Conservation (phyloP, 1,140 invertebrate species). For the Sesamia nonagrioides region DNA sequence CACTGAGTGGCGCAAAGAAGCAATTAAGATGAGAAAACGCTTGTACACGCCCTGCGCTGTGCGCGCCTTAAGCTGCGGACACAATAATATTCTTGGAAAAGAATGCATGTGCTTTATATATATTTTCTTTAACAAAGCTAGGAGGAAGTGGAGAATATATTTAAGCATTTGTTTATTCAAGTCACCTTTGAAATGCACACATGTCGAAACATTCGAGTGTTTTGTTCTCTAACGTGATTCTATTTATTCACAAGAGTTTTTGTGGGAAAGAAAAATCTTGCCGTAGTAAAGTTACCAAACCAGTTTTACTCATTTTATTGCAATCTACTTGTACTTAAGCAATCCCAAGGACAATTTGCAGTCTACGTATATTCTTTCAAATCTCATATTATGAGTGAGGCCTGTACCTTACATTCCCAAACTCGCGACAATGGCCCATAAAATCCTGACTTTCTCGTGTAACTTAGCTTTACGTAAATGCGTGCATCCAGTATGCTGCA, state of each 20-base stretch:
- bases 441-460: slow-evolving; percentile 23
- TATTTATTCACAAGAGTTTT: too few species aligned
- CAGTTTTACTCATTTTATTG: too few species aligned
- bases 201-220: too few species aligned
- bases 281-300: too few species aligned
- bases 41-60: slow-evolving; percentile 28
- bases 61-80: slow-evolving; percentile 19
- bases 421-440: slow-evolving; percentile 25
- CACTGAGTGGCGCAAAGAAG: slow-evolving; percentile 53
- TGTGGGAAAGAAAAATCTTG: too few species aligned
- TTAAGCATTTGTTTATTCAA: too few species aligned
- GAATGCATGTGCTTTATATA: not conserved
- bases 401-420: slow-evolving; percentile 29
- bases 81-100: not conserved
- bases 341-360: too few species aligned
- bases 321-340: too few species aligned
- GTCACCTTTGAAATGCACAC: too few species aligned
- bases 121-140: not conserved
- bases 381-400: not conserved
- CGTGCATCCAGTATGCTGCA: slow-evolving; percentile 19
- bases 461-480: slow-evolving; percentile 31
- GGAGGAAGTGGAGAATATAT: not conserved
- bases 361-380: not conserved
- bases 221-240: too few species aligned
- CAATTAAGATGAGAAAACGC: slow-evolving; percentile 55